phyloP scores from a whole-genome alignment of 2,113 vertebrate genomes.

The Ahaetulla prasina region DNA sequence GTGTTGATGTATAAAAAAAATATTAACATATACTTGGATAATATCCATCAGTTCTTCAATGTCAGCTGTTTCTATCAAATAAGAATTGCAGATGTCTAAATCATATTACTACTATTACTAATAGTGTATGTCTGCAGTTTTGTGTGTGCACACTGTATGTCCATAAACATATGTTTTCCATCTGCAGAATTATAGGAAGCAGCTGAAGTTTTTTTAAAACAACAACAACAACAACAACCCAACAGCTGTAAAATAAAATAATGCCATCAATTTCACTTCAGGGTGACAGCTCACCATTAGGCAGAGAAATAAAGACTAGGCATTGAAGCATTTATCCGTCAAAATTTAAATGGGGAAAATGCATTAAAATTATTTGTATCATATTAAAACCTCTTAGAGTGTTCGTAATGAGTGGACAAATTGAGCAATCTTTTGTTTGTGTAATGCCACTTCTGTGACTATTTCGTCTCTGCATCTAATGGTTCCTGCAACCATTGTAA shows the following conservation, averaged over 20 bases:
- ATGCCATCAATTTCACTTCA: conserved; percentile 68
- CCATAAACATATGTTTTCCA: conserved; percentile 78
- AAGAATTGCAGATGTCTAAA: conserved; percentile 52
- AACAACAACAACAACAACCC: conserved; percentile 33
- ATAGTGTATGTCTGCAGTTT: not conserved
- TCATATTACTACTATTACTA: conserved; percentile 36
- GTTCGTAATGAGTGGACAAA: not conserved
- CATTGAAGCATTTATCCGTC: conserved; percentile 33
- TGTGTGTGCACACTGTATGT: conserved; percentile 34
- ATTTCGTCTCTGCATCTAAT: not conserved
- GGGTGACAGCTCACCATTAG: conserved; percentile 57
- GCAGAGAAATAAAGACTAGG: conserved; percentile 40
- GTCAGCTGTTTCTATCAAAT: conserved; percentile 59
- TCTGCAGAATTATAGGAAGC: conserved; percentile 71
- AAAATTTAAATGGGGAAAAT: not conserved
- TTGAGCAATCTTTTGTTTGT: not conserved
- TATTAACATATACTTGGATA: conserved; percentile 70
- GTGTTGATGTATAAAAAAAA: conserved; percentile 62
- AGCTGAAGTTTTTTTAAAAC: conserved; percentile 55
- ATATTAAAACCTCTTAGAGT: not conserved
- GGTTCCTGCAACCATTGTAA: conserved; percentile 30
- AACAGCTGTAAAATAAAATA: conserved; percentile 71
- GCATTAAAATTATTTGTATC: not conserved
- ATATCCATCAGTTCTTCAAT: conserved; percentile 53
- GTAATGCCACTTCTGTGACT: conserved; percentile 9